Evolutionary conservation across 2,888 invertebrate genomes (phyloP).

Genomic region (Spatulosminthurus flaviceps): DNA sequence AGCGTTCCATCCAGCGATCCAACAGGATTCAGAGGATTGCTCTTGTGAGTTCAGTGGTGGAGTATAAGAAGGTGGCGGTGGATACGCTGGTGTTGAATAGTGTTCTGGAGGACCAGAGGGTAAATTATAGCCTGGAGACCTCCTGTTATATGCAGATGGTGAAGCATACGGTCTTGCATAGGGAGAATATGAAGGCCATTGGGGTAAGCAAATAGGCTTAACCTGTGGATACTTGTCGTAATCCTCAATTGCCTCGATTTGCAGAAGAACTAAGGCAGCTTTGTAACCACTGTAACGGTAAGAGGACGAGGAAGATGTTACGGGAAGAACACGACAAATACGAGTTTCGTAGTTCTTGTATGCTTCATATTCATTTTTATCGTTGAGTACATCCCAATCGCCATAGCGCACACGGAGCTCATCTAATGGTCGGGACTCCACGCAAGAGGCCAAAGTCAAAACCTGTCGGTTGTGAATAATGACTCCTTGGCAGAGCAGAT

Average conservation of each 20-base stretch:
- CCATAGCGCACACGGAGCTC: slow-evolving; percentile 56
- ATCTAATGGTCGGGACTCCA: slow-evolving; percentile 52
- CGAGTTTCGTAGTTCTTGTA: slow-evolving; percentile 58
- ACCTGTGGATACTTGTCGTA: slow-evolving; percentile 57
- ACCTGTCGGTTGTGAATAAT: slow-evolving; percentile 55
- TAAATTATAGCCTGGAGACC: background rate
- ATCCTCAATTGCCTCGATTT: slow-evolving; percentile 39
- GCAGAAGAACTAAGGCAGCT: slow-evolving; percentile 40
- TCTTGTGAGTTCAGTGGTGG: too few species aligned
- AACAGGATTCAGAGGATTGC: slow-evolving; percentile 56
- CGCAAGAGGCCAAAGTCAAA: slow-evolving; percentile 57
- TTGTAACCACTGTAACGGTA: slow-evolving; percentile 19
- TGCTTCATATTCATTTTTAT: slow-evolving; percentile 60
- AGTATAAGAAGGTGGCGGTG: too few species aligned
- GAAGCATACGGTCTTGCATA: background rate
- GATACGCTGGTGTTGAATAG: slow-evolving; percentile 45
- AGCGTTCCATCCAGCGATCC: slow-evolving; percentile 60
- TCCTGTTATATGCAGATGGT: too few species aligned
- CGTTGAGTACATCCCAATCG: slow-evolving; percentile 61
- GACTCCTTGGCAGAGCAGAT: slow-evolving; percentile 58
- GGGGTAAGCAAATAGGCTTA: slow-evolving; percentile 56
- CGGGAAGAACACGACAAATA: slow-evolving; percentile 56
- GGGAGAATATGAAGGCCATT: slow-evolving; percentile 40
- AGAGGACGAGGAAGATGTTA: slow-evolving; percentile 49
- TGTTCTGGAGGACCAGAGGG: slow-evolving; percentile 42